Percentiles rank a stretch among this genome's conserved stretches.
phyloP scores from a whole-genome alignment of 2,797 vertebrate species.

The Taeniopygia guttata region DNA sequence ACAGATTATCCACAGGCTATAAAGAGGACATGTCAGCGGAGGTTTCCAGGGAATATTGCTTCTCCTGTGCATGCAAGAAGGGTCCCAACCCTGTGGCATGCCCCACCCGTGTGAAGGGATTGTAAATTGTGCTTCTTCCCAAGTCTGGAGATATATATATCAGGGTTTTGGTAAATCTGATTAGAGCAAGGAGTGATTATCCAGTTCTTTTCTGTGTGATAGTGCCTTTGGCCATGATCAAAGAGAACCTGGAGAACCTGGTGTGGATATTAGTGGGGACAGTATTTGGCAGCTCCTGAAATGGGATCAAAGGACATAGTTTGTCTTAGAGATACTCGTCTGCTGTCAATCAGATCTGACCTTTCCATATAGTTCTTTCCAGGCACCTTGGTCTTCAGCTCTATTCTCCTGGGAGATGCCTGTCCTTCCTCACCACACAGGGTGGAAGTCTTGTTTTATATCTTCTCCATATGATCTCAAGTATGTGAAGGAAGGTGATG shows the following conservation, averaged over 20 bases:
- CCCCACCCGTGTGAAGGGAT: rapidly evolving
- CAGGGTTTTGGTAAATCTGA: not conserved
- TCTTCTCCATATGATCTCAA: not conserved
- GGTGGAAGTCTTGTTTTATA: not conserved
- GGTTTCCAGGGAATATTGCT: not conserved
- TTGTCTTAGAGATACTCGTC: not conserved
- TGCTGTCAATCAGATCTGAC: not conserved
- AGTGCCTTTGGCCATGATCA: not conserved
- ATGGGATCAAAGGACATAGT: not conserved
- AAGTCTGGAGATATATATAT: not conserved
- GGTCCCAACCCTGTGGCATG: rapidly evolving
- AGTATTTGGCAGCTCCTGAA: not conserved
- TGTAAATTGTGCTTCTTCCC: not conserved
- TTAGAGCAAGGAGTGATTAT: not conserved
- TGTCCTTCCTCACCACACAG: not conserved
- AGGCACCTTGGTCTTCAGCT: not conserved
- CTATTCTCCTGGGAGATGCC: not conserved
- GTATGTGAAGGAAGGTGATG: not conserved
- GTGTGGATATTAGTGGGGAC: not conserved
- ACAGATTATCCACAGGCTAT: not conserved
- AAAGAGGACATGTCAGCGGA: not conserved
- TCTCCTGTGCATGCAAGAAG: not conserved
- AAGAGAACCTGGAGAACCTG: not conserved
- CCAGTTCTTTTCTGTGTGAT: not conserved
- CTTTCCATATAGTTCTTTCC: not conserved